Conservation (phyloP, 2,113 vertebrate species). For the Tretioscincus oriximinensis region DNA sequence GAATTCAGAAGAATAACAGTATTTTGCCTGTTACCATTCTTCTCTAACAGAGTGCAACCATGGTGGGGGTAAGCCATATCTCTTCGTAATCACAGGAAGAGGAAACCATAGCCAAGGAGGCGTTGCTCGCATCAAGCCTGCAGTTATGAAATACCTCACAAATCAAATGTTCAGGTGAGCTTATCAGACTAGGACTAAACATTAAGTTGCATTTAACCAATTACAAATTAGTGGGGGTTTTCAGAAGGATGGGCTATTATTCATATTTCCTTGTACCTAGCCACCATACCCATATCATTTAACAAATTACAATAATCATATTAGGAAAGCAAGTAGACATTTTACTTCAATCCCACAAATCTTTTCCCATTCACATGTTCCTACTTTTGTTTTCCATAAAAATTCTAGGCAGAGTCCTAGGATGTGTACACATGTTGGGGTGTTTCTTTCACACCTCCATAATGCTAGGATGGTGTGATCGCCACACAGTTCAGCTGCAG, state of each 20-base stretch:
- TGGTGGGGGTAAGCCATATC: slow-evolving; percentile 83
- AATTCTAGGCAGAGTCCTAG: background rate
- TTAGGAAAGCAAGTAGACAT: background rate
- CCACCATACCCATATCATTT: too few relatives aligned
- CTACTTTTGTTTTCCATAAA: background rate
- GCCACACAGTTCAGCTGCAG: too few relatives aligned
- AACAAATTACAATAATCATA: too few relatives aligned
- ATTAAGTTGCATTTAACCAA: slow-evolving; percentile 27
- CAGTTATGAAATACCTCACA: slow-evolving; percentile 93
- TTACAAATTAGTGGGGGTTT: slow-evolving; percentile 24
- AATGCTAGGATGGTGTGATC: too few relatives aligned
- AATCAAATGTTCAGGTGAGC: slow-evolving; percentile 87
- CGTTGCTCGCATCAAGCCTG: slow-evolving; percentile 93
- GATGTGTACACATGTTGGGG: too few relatives aligned
- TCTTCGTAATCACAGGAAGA: slow-evolving; percentile 95
- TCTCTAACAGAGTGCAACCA: slow-evolving; percentile 82
- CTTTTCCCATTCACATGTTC: background rate
- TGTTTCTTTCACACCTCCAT: too few relatives aligned
- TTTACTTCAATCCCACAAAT: background rate
- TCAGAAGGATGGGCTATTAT: background rate
- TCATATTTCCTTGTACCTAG: too few relatives aligned
- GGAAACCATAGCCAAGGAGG: slow-evolving; percentile 97
- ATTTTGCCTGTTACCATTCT: slow-evolving; percentile 53
- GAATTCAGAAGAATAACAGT: background rate
- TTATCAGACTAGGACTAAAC: slow-evolving; percentile 54